A percentile compares a stretch with the other conserved stretches of the same genome.
phyloP scores from a whole-genome alignment of 2,888 invertebrate species.

The Melanostoma scalare region DNA sequence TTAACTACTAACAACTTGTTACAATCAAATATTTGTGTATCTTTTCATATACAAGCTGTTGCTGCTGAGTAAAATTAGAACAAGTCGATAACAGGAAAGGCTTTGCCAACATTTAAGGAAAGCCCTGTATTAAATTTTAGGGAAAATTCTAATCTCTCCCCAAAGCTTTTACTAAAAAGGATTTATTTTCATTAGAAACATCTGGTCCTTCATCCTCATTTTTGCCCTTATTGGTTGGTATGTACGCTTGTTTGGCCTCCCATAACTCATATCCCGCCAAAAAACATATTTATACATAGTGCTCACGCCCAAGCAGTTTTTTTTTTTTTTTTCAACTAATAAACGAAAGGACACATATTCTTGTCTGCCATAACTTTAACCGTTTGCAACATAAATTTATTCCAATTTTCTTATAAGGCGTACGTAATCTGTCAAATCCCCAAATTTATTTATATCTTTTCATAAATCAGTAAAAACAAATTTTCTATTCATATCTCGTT shows the following conservation, averaged over 20 bases:
- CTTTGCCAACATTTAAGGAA: too few species aligned
- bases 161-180: too few species aligned
- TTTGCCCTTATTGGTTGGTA: neutral
- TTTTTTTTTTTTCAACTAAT: constrained; percentile 15
- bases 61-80: too few species aligned
- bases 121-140: too few species aligned
- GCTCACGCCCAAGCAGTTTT: neutral
- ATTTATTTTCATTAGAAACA: too few species aligned
- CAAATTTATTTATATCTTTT: constrained; percentile 65
- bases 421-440: constrained; percentile 55
- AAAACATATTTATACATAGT: constrained; percentile 4
- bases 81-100: too few species aligned
- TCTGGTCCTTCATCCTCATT: neutral
- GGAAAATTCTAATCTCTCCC: too few species aligned
- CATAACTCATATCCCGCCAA: neutral
- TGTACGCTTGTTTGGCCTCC: neutral
- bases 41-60: too few species aligned
- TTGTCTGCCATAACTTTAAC: constrained; percentile 1
- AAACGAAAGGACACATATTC: constrained; percentile 22
- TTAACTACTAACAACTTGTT: too few species aligned
- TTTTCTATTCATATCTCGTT: constrained; percentile 55
- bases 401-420: neutral
- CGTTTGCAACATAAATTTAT: neutral
- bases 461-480: constrained; percentile 50
- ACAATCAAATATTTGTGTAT: too few species aligned